These are phyloP conservation scores for Mus musculus DNA, from an alignment of 2,113 vertebrate species.

Conservation along the genomic window GRCm39 chr2:77600501-77601000, in stretches of 20 bases:
- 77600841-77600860: not conserved
- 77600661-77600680: not conserved
- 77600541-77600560: not conserved
- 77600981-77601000: constrained; percentile 35
- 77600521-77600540: not conserved
- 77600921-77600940: constrained; percentile 61
- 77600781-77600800: not conserved
- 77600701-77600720: not conserved
- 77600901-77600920: constrained; percentile 54
- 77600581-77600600: not conserved
- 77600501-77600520: not conserved
- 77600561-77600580: not conserved
- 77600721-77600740: constrained; percentile 1
- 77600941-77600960: constrained; percentile 9
- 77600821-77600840: constrained; percentile 29
- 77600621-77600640: not conserved
- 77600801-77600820: not conserved
- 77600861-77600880: not conserved
- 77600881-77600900: constrained; percentile 55
- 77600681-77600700: not conserved
- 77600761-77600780: not conserved
- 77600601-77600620: not conserved
- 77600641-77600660: not conserved
- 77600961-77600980: constrained; percentile 15
- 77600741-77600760: not conserved